Percentiles rank a stretch among this genome's conserved stretches.
These are phyloP conservation scores for Tarsius wallacei DNA, from an alignment of 2,797 vertebrate species.

Conservation along the genomic window DNA sequence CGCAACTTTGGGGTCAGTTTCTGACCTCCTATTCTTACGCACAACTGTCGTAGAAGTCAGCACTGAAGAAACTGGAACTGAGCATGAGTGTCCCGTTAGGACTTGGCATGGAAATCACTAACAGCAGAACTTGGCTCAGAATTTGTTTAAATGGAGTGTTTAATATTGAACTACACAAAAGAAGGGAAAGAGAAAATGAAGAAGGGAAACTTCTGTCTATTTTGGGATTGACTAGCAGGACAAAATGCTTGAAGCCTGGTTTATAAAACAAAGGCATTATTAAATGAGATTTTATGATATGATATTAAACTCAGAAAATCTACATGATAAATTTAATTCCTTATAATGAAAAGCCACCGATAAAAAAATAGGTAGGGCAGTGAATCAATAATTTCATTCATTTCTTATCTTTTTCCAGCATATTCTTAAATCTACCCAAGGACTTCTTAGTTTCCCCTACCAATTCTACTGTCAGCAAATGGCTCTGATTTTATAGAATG, in stretches of 20 bases:
- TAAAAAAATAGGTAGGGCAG: background rate
- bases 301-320: background rate
- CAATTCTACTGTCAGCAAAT: background rate
- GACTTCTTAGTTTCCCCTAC: background rate
- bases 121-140: conserved; percentile 63
- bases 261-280: background rate
- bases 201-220: conserved; percentile 40
- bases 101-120: conserved; percentile 33
- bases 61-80: background rate
- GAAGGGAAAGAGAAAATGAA: background rate
- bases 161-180: background rate
- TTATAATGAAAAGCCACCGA: background rate
- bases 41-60: conserved; percentile 4
- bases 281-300: background rate
- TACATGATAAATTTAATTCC: background rate
- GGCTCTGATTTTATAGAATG: background rate
- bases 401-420: background rate
- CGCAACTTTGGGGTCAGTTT: conserved; percentile 21
- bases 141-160: conserved; percentile 69
- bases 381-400: background rate
- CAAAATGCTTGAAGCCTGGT: background rate
- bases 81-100: background rate
- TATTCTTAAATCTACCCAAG: background rate
- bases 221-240: background rate
- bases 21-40: conserved; percentile 62